Percentiles rank a stretch among this genome's conserved stretches.
Conservation (phyloP, 2,888 invertebrate genomes). For the Brachypalpus laphriformis region DNA sequence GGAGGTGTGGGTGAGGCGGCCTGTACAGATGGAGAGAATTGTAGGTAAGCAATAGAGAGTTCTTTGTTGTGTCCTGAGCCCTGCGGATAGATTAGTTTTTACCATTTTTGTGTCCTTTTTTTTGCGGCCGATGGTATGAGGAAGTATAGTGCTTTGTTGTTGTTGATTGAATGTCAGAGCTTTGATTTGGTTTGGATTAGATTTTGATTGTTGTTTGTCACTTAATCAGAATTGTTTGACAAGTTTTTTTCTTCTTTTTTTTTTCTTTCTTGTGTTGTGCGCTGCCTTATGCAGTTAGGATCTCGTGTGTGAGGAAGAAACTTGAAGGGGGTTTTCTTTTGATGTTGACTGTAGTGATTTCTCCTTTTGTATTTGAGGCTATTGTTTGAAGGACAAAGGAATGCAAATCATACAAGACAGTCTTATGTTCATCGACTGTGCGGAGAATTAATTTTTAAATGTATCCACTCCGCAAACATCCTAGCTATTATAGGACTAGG, state of each 20-base stretch:
- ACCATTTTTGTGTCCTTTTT: constrained; percentile 45
- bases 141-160: constrained; percentile 56
- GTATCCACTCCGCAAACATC: too few species aligned
- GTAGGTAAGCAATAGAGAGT: constrained; percentile 38
- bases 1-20: background rate
- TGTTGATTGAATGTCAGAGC: constrained; percentile 70
- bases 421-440: too few species aligned
- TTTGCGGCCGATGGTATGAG: background rate
- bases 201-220: constrained; percentile 73
- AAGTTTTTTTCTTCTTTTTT: constrained; percentile 24
- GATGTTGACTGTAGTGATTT: background rate
- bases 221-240: constrained; percentile 71
- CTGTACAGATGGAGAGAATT: background rate
- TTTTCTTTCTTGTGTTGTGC: background rate
- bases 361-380: background rate
- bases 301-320: background rate
- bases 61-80: constrained; percentile 57
- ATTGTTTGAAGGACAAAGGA: background rate
- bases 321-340: background rate
- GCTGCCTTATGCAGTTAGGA: background rate
- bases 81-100: constrained; percentile 71
- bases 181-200: constrained; percentile 73
- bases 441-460: too few species aligned
- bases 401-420: background rate
- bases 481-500: too few species aligned